Conservation (phyloP, 2,888 invertebrate species). For the Orthosia gracilis region DNA sequence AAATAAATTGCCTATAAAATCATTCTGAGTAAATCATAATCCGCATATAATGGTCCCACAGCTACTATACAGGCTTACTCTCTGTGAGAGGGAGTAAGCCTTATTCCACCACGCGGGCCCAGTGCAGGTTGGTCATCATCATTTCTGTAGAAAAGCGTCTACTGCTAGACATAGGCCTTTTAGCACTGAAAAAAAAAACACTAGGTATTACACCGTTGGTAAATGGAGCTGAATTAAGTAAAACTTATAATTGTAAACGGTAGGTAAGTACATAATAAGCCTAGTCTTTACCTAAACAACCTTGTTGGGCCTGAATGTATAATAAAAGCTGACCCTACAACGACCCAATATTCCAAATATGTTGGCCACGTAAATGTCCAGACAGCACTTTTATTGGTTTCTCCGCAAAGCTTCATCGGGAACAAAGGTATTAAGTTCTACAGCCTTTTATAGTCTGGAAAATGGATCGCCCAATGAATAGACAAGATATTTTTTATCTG, state of each 20-base stretch:
- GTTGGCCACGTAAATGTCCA: slow-evolving; percentile 15
- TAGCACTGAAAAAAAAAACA: not conserved
- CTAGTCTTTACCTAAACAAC: not conserved
- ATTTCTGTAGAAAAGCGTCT: no score
- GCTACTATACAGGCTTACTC: no score
- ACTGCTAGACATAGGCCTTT: no score
- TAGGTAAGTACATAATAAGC: no score
- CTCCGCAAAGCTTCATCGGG: not conserved
- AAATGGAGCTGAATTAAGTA: not conserved
- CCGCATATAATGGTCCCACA: no score
- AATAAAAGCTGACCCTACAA: slow-evolving; percentile 13
- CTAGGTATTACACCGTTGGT: no score
- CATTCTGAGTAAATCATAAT: no score
- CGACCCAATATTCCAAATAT: slow-evolving; percentile 1
- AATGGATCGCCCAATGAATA: slow-evolving; percentile 23
- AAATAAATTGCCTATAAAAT: no score
- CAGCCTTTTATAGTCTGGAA: slow-evolving; percentile 35
- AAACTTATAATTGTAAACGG: not conserved
- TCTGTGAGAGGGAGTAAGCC: no score
- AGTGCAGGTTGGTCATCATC: no score
- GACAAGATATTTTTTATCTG: slow-evolving; percentile 31
- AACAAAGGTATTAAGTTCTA: slow-evolving; percentile 22
- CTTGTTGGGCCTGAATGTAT: not conserved
- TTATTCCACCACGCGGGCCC: no score
- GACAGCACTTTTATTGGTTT: slow-evolving; percentile 41